Evolutionary conservation across 2,888 invertebrate genomes (phyloP).

Genomic region (Eupeodes luniger): DNA sequence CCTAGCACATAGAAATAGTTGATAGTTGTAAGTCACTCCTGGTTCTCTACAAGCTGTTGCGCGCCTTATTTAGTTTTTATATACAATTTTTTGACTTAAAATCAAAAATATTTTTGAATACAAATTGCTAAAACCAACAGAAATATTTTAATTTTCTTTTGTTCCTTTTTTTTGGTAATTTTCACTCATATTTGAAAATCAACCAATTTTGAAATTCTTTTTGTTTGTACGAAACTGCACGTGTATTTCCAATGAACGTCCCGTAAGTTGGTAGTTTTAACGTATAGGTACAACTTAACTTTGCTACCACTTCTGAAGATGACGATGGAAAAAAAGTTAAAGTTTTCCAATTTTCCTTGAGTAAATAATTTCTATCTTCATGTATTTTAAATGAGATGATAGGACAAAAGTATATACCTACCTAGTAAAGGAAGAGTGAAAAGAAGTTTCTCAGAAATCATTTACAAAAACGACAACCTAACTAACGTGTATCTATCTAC

Average conservation of each 20-base stretch:
- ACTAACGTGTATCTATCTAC: not conserved
- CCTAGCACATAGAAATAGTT: too few relatives aligned
- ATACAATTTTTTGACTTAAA: too few relatives aligned
- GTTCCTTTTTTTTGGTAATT: not conserved
- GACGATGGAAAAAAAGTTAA: conserved; percentile 15
- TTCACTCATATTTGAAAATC: too few relatives aligned
- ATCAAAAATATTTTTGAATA: too few relatives aligned
- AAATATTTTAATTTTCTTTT: not conserved
- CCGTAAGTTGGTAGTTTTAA: too few relatives aligned
- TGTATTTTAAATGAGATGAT: conserved; percentile 55
- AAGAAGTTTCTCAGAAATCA: conserved; percentile 17
- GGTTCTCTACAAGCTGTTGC: too few relatives aligned
- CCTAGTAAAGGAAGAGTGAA: conserved; percentile 5
- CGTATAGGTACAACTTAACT: too few relatives aligned
- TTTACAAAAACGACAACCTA: conserved; percentile 20
- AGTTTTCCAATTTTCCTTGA: conserved; percentile 60
- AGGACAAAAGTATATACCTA: not conserved
- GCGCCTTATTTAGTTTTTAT: too few relatives aligned
- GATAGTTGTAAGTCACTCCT: too few relatives aligned
- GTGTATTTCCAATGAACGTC: too few relatives aligned
- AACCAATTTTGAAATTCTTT: not conserved
- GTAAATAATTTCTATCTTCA: conserved; percentile 57
- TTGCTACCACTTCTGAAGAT: not conserved
- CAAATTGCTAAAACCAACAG: too few relatives aligned
- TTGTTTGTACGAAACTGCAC: not conserved